phyloP scores from a whole-genome alignment of 2,113 vertebrate species.

The Halcyon senegalensis region DNA sequence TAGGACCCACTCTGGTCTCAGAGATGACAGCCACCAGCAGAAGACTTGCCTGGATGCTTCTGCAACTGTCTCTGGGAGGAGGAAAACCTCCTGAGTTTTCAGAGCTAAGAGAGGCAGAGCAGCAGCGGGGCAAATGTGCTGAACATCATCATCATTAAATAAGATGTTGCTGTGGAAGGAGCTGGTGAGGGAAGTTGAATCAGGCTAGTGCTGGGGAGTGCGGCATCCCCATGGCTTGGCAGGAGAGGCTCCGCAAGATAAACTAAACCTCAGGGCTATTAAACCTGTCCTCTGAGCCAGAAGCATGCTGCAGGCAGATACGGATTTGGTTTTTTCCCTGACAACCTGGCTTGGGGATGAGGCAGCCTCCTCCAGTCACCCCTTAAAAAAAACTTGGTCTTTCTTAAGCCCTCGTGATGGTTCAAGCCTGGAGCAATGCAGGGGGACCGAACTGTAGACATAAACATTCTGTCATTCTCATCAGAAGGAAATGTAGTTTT shows the following conservation, averaged over 20 bases:
- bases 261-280: background rate
- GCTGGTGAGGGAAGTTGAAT: background rate
- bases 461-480: background rate
- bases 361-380: background rate
- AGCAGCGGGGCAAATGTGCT: background rate
- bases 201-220: background rate
- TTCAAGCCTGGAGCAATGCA: background rate
- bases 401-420: background rate
- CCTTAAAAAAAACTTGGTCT: background rate
- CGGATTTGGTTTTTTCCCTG: background rate
- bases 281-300: background rate
- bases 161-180: background rate
- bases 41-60: background rate
- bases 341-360: background rate
- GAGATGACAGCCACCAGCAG: background rate
- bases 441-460: background rate
- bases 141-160: background rate
- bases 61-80: background rate
- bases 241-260: background rate
- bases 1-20: background rate
- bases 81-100: background rate
- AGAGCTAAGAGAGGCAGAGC: background rate
- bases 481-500: background rate
- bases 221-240: rapidly evolving
- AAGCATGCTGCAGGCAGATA: background rate